A percentile compares a stretch with the other conserved stretches of the same genome.
These are phyloP conservation scores for Hydractinia symbiolongicarpus DNA, from an alignment of 30 jellyfish, hydroid and myxozoan genomes.

Conservation along the genomic window DNA sequence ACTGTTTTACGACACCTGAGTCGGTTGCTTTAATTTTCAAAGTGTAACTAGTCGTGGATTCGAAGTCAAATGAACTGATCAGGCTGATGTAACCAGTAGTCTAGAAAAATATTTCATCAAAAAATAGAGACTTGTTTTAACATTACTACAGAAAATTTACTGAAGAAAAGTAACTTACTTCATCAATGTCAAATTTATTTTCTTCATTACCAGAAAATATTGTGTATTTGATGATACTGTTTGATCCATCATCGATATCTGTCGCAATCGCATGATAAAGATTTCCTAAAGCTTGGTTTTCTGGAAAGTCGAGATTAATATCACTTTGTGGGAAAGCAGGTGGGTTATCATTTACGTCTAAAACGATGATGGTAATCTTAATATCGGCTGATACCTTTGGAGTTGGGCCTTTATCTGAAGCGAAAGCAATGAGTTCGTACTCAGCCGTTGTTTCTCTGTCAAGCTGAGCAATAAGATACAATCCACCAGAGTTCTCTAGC, in stretches of 20 bases:
- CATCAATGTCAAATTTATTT: not conserved
- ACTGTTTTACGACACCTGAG: not conserved
- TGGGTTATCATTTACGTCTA: conserved; percentile 63
- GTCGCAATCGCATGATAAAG: conserved; percentile 22
- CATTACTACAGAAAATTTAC: not conserved
- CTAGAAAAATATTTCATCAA: conserved; percentile 2
- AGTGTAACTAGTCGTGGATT: not conserved
- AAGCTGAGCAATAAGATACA: conserved; percentile 32
- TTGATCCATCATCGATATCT: conserved; percentile 45
- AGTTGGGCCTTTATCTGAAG: conserved; percentile 75
- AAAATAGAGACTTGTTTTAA: not conserved
- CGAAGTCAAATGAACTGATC: not conserved
- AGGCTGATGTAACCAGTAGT: not conserved
- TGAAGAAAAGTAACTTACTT: not conserved
- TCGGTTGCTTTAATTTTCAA: not conserved
- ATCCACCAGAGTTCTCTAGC: conserved; percentile 2
- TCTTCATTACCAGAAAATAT: conserved; percentile 3
- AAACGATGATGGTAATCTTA: conserved; percentile 33
- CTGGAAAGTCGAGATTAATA: not conserved
- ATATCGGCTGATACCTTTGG: conserved; percentile 52
- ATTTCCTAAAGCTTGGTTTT: conserved; percentile 5
- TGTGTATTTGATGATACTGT: conserved; percentile 25
- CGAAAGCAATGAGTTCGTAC: conserved; percentile 53
- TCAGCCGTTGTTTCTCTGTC: conserved; percentile 70
- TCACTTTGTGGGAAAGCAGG: conserved; percentile 44